Evolutionary conservation across 2,113 vertebrate species (phyloP).

Genomic region (Callionymus lyra): DNA sequence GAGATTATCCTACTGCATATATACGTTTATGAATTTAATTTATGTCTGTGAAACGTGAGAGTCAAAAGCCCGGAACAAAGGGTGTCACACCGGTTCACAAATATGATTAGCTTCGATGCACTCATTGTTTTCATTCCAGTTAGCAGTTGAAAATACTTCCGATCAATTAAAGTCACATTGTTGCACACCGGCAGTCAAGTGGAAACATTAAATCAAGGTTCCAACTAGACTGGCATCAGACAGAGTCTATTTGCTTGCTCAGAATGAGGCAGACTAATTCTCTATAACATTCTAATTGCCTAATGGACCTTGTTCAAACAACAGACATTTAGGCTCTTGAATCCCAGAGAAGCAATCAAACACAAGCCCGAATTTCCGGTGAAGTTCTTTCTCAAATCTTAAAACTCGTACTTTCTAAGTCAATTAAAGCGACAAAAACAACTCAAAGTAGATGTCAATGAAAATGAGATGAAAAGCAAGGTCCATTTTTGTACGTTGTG

Average conservation of each 20-base stretch:
- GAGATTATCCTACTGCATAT: no score
- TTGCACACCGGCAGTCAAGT: constrained; percentile 51
- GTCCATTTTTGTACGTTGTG: no score
- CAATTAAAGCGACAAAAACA: no score
- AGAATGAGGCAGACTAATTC: constrained; percentile 45
- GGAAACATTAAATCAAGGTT: constrained; percentile 60
- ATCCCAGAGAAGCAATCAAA: constrained; percentile 18
- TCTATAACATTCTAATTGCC: constrained; percentile 48
- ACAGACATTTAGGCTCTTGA: constrained; percentile 26
- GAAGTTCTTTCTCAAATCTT: no score
- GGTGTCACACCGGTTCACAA: constrained; percentile 36
- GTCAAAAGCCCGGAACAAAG: no score
- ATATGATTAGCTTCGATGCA: constrained; percentile 45
- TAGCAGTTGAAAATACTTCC: constrained; percentile 56
- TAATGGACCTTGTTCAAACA: constrained; percentile 50
- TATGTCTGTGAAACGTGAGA: no score
- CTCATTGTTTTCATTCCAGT: constrained; percentile 57
- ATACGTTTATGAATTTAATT: no score
- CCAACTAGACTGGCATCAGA: constrained; percentile 45
- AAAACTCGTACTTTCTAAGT: no score
- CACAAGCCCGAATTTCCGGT: constrained; percentile 20
- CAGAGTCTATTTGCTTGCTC: constrained; percentile 27
- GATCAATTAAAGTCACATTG: constrained; percentile 57
- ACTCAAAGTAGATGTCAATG: no score
- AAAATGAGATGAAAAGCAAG: no score